phyloP scores from a whole-genome alignment of 2,797 vertebrate species.

The Enteromius paludinosus region DNA sequence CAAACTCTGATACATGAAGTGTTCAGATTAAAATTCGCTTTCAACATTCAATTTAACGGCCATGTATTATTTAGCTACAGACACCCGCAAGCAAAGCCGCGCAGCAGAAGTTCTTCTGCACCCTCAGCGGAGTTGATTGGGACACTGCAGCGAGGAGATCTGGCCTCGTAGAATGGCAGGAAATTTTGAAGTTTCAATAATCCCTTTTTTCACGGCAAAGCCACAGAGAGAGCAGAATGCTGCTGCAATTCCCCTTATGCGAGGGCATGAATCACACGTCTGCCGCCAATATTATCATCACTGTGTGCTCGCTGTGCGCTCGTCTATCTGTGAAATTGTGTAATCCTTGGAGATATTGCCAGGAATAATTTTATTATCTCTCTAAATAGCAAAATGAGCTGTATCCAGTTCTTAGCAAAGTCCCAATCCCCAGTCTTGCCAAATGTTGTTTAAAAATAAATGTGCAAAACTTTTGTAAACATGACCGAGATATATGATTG shows the following conservation, averaged over 20 bases:
- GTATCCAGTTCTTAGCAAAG: constrained; percentile 48
- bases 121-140: constrained; percentile 26
- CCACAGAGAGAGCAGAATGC: constrained; percentile 35
- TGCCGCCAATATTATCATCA: constrained; percentile 57
- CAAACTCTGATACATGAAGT: background rate
- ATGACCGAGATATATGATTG: constrained; percentile 38
- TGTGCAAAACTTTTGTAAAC: constrained; percentile 44
- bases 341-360: constrained; percentile 60
- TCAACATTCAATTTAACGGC: constrained; percentile 36
- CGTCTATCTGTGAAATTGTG: constrained; percentile 62
- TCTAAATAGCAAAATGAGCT: constrained; percentile 60
- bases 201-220: constrained; percentile 49
- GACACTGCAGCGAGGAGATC: constrained; percentile 20
- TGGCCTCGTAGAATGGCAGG: background rate
- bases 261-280: constrained; percentile 58
- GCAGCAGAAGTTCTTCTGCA: background rate
- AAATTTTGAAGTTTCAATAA: constrained; percentile 52
- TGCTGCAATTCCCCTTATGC: constrained; percentile 48
- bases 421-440: constrained; percentile 45
- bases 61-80: constrained; percentile 38
- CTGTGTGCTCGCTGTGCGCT: constrained; percentile 54
- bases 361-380: constrained; percentile 61
- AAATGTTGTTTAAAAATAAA: constrained; percentile 59
- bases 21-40: constrained; percentile 21
- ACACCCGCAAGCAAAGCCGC: constrained; percentile 9